Evolutionary conservation across 2,113 vertebrate genomes (phyloP).

Genomic region (Pomatostomus ruficeps): DNA sequence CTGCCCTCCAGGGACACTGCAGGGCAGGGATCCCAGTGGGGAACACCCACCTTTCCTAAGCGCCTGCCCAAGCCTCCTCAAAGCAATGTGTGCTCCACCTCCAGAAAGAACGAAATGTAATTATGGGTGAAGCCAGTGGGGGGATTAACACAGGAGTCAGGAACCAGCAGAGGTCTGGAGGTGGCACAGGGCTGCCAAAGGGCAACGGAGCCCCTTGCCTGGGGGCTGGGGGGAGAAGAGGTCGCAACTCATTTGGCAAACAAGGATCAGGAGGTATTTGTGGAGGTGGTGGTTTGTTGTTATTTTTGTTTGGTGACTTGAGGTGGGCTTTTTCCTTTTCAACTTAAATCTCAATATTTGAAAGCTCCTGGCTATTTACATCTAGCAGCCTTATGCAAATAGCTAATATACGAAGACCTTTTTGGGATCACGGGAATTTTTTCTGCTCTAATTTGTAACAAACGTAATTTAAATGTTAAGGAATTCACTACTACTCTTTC

Average conservation of each 20-base stretch:
- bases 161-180: not conserved
- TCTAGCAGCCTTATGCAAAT: not conserved
- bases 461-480: not conserved
- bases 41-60: fast-evolving
- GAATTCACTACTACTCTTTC: not conserved
- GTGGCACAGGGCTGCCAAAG: not conserved
- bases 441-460: not conserved
- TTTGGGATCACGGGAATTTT: not conserved
- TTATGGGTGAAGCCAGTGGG: fast-evolving
- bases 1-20: fast-evolving
- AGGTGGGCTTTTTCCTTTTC: not conserved
- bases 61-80: not conserved
- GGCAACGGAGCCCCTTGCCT: not conserved
- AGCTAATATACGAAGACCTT: not conserved
- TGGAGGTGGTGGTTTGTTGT: not conserved
- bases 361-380: not conserved
- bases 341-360: not conserved
- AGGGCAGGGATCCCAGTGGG: not conserved
- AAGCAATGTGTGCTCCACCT: fast-evolving
- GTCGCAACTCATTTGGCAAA: not conserved
- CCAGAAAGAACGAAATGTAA: not conserved
- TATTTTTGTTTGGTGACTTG: not conserved
- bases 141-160: not conserved
- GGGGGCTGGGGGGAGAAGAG: not conserved
- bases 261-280: not conserved